phyloP scores from a whole-genome alignment of 2,797 vertebrate species.

The Pangasius mekongensis region DNA sequence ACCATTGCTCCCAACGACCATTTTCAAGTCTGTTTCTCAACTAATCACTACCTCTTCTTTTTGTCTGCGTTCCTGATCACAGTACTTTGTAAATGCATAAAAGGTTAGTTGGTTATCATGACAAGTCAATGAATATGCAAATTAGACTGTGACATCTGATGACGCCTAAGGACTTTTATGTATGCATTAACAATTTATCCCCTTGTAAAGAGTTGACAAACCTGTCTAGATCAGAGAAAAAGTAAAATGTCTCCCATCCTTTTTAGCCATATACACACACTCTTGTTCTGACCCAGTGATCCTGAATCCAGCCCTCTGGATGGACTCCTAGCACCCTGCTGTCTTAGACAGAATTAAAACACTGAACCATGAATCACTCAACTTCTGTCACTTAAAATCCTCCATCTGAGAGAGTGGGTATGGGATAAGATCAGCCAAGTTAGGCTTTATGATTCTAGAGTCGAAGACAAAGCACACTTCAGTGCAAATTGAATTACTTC shows the following conservation, averaged over 20 bases:
- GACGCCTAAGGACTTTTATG: neutral
- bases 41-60: neutral
- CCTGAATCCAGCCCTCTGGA: conserved; percentile 36
- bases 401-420: conserved; percentile 10
- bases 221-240: neutral
- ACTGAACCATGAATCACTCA: conserved; percentile 39
- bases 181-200: neutral
- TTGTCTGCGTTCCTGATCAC: neutral
- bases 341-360: conserved; percentile 36
- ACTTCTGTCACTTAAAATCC: conserved; percentile 36
- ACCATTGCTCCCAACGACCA: neutral
- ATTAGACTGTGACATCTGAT: neutral
- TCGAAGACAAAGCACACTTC: neutral
- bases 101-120: neutral
- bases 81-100: neutral
- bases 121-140: neutral
- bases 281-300: conserved; percentile 25
- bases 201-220: neutral
- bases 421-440: conserved; percentile 13
- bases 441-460: neutral
- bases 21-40: neutral
- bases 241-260: neutral
- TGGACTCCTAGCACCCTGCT: conserved; percentile 18
- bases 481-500: conserved; percentile 5
- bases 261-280: neutral